Conservation (phyloP, 2,888 invertebrate genomes). For the Argyra leucocephala region DNA sequence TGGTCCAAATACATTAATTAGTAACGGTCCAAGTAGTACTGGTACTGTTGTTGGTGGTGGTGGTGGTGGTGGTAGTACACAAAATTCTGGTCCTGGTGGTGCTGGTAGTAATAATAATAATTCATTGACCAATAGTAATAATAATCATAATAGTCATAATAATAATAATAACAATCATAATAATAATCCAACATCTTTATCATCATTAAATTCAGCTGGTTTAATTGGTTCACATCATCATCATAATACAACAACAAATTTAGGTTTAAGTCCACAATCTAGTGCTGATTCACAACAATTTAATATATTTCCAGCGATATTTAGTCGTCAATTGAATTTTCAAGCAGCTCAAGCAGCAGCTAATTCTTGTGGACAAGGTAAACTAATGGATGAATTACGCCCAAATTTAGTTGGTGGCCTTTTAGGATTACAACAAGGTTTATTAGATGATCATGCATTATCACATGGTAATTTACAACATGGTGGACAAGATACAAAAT, state of each 20-base stretch:
- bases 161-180: not conserved
- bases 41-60: conserved; percentile 26
- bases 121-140: conserved; percentile 23
- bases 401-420: conserved; percentile 73
- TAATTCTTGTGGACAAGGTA: conserved; percentile 62
- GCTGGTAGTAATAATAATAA: conserved; percentile 23
- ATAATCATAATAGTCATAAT: conserved; percentile 8
- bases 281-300: conserved; percentile 59
- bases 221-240: conserved; percentile 1
- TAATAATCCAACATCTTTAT: not conserved
- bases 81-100: conserved; percentile 18
- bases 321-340: conserved; percentile 80
- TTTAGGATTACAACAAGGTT: conserved; percentile 65
- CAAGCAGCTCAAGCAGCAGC: conserved; percentile 50
- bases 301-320: conserved; percentile 85
- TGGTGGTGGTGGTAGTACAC: conserved; percentile 18
- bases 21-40: conserved; percentile 38
- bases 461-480: conserved; percentile 49
- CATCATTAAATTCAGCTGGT: not conserved
- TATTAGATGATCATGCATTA: conserved; percentile 62
- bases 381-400: conserved; percentile 78
- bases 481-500: conserved; percentile 43
- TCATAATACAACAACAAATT: conserved; percentile 30
- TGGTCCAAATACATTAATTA: conserved; percentile 27
- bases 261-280: conserved; percentile 42